Conservation (phyloP, 2,888 invertebrate genomes). For the Thera obeliscata region DNA sequence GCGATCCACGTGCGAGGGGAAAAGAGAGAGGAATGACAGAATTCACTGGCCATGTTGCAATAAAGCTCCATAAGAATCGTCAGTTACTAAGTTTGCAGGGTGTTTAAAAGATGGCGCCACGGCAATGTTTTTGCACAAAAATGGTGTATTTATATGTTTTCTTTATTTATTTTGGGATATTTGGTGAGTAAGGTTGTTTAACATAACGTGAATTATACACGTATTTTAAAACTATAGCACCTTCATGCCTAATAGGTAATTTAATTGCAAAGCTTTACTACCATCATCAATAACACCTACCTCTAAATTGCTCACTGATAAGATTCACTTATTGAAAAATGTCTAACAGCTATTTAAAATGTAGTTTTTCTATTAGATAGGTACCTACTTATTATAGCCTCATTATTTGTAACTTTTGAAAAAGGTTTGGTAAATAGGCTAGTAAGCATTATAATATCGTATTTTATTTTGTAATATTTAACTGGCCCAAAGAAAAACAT, state of each 20-base stretch:
- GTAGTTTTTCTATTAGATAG: too few relatives aligned
- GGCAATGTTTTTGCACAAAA: slow-evolving; percentile 43
- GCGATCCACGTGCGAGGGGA: slow-evolving; percentile 47
- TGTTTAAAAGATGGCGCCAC: slow-evolving; percentile 75
- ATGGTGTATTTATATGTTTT: slow-evolving; percentile 24
- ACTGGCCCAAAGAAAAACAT: not conserved
- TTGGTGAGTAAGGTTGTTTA: slow-evolving; percentile 22
- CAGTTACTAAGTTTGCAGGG: slow-evolving; percentile 59
- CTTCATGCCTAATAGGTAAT: not conserved
- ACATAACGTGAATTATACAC: not conserved
- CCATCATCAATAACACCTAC: too few relatives aligned
- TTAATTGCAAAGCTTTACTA: too few relatives aligned
- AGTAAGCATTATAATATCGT: not conserved
- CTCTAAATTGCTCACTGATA: too few relatives aligned
- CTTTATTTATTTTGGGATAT: slow-evolving; percentile 16
- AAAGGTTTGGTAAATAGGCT: not conserved
- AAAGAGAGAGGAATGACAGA: slow-evolving; percentile 60
- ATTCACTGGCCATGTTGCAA: slow-evolving; percentile 67
- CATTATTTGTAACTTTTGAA: too few relatives aligned
- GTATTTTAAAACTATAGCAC: not conserved
- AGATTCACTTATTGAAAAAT: too few relatives aligned
- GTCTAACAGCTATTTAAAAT: too few relatives aligned
- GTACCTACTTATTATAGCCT: too few relatives aligned
- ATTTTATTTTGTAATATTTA: not conserved
- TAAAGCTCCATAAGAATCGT: slow-evolving; percentile 63